phyloP scores from a whole-genome alignment of 2,113 vertebrate species.

The Panthera leo region DNA sequence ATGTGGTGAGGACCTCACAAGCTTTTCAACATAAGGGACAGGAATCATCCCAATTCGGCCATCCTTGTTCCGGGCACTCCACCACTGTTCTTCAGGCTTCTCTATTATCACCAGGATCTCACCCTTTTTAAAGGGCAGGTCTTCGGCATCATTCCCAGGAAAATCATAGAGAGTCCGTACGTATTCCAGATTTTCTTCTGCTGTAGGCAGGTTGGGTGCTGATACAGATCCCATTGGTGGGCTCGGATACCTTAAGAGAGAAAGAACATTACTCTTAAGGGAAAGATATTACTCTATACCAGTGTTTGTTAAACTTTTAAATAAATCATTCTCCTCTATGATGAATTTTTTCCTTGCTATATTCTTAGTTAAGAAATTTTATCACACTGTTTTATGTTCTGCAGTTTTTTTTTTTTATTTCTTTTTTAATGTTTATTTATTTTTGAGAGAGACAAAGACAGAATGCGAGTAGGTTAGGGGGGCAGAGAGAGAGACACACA shows the following conservation, averaged over 20 bases:
- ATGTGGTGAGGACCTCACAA: conserved; percentile 89
- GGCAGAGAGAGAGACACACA: too few relatives aligned
- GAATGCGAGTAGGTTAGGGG: too few relatives aligned
- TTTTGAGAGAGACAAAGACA: too few relatives aligned
- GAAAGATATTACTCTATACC: not conserved
- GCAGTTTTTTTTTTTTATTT: too few relatives aligned
- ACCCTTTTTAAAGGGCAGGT: conserved; percentile 97
- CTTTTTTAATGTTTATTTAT: too few relatives aligned
- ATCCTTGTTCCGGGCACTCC: conserved; percentile 98
- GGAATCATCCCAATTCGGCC: conserved; percentile 98
- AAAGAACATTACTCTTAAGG: conserved; percentile 37
- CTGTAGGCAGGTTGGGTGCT: conserved; percentile 80
- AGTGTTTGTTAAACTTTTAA: not conserved
- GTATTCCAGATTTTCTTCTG: conserved; percentile 94
- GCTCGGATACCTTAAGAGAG: conserved; percentile 88
- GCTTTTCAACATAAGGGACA: conserved; percentile 98
- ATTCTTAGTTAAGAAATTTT: not conserved
- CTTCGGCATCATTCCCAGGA: conserved; percentile 96
- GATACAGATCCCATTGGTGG: conserved; percentile 87
- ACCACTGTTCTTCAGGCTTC: conserved; percentile 99
- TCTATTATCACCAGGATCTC: conserved; percentile 96
- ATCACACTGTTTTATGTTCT: not conserved
- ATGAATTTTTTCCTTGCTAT: not conserved
- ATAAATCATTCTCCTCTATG: not conserved
- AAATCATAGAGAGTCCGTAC: conserved; percentile 99